A percentile compares a stretch with the other conserved stretches of the same genome.
phyloP scores from a whole-genome alignment of 2,888 invertebrate species.

The Cotesia congregata region DNA sequence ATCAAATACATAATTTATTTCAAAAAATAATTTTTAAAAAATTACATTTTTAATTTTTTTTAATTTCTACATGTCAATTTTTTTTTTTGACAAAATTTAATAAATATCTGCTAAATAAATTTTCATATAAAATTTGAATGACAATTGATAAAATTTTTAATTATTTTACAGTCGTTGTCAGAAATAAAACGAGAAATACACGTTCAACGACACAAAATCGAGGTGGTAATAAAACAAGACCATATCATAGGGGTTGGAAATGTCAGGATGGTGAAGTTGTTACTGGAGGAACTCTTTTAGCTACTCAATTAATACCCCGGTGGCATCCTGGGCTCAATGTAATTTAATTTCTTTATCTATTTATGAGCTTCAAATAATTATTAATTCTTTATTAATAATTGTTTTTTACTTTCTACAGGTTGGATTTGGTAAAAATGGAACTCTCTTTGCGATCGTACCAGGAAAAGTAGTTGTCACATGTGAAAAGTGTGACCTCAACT shows the following conservation, averaged over 20 bases:
- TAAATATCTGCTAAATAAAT: no score
- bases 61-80: background rate
- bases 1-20: background rate
- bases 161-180: conserved; percentile 67
- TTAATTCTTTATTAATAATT: conserved; percentile 4
- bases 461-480: conserved; percentile 87
- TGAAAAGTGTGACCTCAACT: conserved; percentile 85
- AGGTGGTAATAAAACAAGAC: conserved; percentile 75
- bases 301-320: conserved; percentile 77
- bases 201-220: conserved; percentile 81
- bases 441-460: conserved; percentile 83
- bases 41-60: background rate
- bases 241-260: conserved; percentile 85
- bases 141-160: background rate
- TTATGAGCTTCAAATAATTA: conserved; percentile 7
- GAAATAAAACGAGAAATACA: conserved; percentile 83
- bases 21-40: no score
- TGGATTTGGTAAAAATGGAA: conserved; percentile 84
- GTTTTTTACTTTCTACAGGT: conserved; percentile 74
- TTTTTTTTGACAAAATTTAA: no score
- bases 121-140: background rate
- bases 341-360: conserved; percentile 53
- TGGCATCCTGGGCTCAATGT: conserved; percentile 89
- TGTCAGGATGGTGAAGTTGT: conserved; percentile 81
- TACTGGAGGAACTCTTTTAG: conserved; percentile 78